These are phyloP conservation scores for Drosophila testacea DNA, from an alignment of 2,888 invertebrate genomes.

Conservation along the genomic window DNA sequence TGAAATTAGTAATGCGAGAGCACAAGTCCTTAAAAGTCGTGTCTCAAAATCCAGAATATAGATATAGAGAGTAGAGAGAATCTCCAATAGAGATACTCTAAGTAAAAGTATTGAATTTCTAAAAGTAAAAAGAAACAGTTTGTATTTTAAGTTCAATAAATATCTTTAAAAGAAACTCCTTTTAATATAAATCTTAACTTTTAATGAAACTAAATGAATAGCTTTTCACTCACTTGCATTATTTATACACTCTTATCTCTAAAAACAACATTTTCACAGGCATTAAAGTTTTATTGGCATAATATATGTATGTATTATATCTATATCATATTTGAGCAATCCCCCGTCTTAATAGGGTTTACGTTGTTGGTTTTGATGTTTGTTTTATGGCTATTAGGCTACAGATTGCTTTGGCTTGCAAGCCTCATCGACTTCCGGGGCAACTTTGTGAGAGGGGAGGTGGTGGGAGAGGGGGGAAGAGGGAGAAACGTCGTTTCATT, in stretches of 20 bases:
- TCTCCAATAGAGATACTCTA: no score
- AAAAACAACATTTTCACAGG: constrained; percentile 10
- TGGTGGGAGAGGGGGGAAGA: background rate
- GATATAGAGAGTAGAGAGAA: no score
- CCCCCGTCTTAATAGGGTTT: constrained; percentile 7
- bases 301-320: constrained; percentile 14
- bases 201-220: background rate
- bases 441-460: background rate
- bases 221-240: background rate
- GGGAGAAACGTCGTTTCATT: background rate
- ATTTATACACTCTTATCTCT: constrained; percentile 4
- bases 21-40: background rate
- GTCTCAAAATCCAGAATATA: no score
- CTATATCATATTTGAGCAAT: constrained; percentile 26
- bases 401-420: constrained; percentile 35
- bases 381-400: constrained; percentile 51
- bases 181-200: no score
- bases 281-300: constrained; percentile 21
- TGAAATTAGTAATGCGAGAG: no score
- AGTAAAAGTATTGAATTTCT: no score
- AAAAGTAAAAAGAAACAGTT: no score
- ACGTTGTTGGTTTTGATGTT: constrained; percentile 39
- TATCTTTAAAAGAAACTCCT: no score
- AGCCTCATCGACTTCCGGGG: constrained; percentile 10
- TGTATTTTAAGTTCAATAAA: no score